Evolutionary conservation across 23 tunicate genomes (phyloP), one percentile per base, ranked within the genome.

Genomic region (Botrylloides violaceus): DNA sequence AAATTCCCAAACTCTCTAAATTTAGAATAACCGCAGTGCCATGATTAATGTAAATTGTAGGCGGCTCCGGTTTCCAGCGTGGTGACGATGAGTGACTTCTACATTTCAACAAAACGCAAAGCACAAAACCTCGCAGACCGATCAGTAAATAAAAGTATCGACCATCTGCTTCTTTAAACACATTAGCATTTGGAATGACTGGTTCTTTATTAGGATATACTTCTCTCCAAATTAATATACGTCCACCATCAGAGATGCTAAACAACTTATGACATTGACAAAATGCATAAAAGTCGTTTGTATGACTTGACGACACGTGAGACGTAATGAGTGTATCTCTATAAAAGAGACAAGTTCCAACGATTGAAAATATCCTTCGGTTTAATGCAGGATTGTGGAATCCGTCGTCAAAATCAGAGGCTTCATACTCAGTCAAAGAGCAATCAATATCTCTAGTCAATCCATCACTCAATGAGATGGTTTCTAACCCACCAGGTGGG

Each of bases 371-470:
- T 0, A 81, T 76, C 27, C 96, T 68, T 37, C 96, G 58, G 33
- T 60, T 70, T 34, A 64, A 80, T 49, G 56, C 73, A 7, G 37
- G 81, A 63, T 33, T 63, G 70, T 63, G 70, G 29, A 27, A 63
- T 6, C 88, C 87, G 49, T 77, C 83, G 43, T 81, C 96, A 72
- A 88, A 88, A 58, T 88, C 96, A 32, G 83, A 28, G 23, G 96
- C 76, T 65, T 88, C 96, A n/a, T 80, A 71, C 43, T 88, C 96
- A 24, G 88, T 66, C 24, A 88, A 57, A 21, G 96, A 31, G 29
- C 33, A 27, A 63, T 63, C 70, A 63, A 63, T 28, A 19, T 63
- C 70, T 7, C 32, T 63, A 4, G 35, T 63, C 29, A 28, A 27
- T 63, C 29, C 70, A 63, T 63, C 70, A 31, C 29, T 26, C 4